Evolutionary conservation across 2,797 vertebrate genomes (phyloP), one percentile per base, ranked within the genome.

Genomic region (Pogonophryne albipinna): DNA sequence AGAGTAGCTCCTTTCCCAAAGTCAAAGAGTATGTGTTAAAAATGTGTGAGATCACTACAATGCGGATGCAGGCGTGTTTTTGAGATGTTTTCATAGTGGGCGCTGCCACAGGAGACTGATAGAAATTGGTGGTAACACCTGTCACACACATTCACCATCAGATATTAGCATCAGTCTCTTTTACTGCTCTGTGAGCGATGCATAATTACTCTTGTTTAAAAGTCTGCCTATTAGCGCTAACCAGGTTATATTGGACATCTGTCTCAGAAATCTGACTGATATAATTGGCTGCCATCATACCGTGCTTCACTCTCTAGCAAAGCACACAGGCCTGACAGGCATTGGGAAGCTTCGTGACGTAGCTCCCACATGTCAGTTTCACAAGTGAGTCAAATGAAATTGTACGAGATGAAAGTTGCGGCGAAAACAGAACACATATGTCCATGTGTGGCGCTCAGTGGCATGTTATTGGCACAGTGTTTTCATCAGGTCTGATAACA

Each of bases 201-300:
- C 92, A 92, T 92, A 92, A 93, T 91, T 91, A 90, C 87, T 86
- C 82, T 77, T 85, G 86, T 92, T 92, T 91, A 81, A 86, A 93
- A 94, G 87, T 76, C 90, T 82, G 90, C 91, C 89, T 89, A 92
- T 94, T 93, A 95, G 90, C 84, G 15, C 85, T 92, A 93, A 95
- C 90, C 90, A 88, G 92, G 91, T 92, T 92, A 91, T 85, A 77
- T 88, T 86, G 90, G 94, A 94, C 95, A 95, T 94, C 94, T 95
- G 94, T 92, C 89, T 91, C 68, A 23, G 74, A 84, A 70, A 93
- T 89, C 81, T 80, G 85, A 88, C 81, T 83, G 85, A 86, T 91
- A 84, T 93, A 95, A 94, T 94, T 94, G 94, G 93, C 93, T 87
- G 87, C 90, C 89, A 78, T 85, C 89, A 57, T 75, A 82, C 82